Percentiles rank a stretch among this genome's conserved stretches.
phyloP scores from a whole-genome alignment of 2,888 invertebrate species.

The Caenorhabditis panamensis region DNA sequence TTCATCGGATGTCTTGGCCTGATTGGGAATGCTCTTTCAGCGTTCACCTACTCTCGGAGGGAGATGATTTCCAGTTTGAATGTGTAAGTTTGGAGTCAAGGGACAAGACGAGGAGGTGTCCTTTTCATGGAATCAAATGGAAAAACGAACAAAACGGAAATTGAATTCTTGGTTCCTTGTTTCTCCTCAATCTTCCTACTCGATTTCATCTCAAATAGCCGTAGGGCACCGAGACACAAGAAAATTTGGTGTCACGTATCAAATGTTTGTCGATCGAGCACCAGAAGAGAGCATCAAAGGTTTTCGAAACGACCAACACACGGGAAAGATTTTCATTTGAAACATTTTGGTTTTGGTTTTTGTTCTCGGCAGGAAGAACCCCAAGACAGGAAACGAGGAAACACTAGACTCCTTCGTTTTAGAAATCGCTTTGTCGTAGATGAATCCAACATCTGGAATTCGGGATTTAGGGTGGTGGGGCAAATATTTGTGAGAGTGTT shows the following conservation, averaged over 20 bases:
- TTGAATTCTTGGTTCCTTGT: slow-evolving; percentile 52
- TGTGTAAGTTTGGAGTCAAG: slow-evolving; percentile 62
- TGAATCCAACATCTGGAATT: slow-evolving; percentile 2
- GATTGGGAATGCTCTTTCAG: slow-evolving; percentile 76
- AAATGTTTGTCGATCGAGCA: slow-evolving; percentile 47
- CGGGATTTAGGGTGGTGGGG: not conserved
- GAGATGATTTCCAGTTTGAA: slow-evolving; percentile 79
- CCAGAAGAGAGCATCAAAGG: slow-evolving; percentile 14
- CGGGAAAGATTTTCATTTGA: slow-evolving; percentile 4
- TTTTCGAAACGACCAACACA: slow-evolving; percentile 22
- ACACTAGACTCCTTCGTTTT: slow-evolving; percentile 21
- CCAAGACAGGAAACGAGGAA: slow-evolving; percentile 23
- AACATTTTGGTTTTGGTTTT: slow-evolving; percentile 49
- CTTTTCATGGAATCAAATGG: slow-evolving; percentile 37
- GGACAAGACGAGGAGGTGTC: slow-evolving; percentile 1
- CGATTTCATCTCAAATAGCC: slow-evolving; percentile 29
- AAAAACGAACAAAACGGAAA: slow-evolving; percentile 49
- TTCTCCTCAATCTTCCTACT: slow-evolving; percentile 14
- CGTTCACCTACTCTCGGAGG: slow-evolving; percentile 77
- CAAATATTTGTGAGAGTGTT: slow-evolving; percentile 46
- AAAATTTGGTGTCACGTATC: slow-evolving; percentile 46
- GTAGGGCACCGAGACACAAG: slow-evolving; percentile 2
- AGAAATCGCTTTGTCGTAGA: not conserved
- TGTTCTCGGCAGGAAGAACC: not conserved
- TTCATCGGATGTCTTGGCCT: slow-evolving; percentile 78